These are phyloP conservation scores for Trichopoda pennipes DNA, from an alignment of 2,888 invertebrate genomes.

Conservation along the genomic window DNA sequence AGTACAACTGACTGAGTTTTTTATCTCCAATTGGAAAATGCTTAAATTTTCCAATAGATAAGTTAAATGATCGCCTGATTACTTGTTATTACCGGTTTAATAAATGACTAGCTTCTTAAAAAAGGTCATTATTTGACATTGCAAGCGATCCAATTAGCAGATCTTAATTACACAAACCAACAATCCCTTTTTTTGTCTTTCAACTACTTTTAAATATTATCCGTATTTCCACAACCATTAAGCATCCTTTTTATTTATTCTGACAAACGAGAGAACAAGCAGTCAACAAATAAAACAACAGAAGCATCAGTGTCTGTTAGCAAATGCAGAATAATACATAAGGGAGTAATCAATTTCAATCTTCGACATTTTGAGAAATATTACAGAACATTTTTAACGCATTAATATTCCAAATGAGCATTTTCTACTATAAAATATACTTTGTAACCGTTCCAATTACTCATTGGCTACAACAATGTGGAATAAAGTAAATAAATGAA, in stretches of 20 bases:
- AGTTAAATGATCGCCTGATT: no score
- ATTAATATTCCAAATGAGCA: conserved; percentile 72
- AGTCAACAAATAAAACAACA: conserved; percentile 24
- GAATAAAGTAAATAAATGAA: conserved; percentile 47
- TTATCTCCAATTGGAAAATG: no score
- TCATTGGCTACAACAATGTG: conserved; percentile 49
- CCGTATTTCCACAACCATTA: neutral
- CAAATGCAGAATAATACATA: conserved; percentile 53
- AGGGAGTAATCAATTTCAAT: conserved; percentile 71
- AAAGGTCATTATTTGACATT: conserved; percentile 2
- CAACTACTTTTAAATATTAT: neutral
- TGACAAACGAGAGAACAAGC: conserved; percentile 24
- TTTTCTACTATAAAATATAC: conserved; percentile 69
- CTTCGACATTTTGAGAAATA: conserved; percentile 72
- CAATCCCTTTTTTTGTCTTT: conserved; percentile 54
- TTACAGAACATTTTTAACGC: conserved; percentile 72
- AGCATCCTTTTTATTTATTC: conserved; percentile 41
- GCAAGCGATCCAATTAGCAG: conserved; percentile 69
- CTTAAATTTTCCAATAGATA: no score
- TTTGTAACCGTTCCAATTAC: conserved; percentile 70
- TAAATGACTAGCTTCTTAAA: neutral
- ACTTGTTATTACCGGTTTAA: neutral
- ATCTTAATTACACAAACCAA: conserved; percentile 70
- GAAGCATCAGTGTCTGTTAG: conserved; percentile 21
- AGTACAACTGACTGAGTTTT: no score